These are phyloP conservation scores for Acleris sparsana DNA, from an alignment of 2,888 invertebrate species.

Conservation along the genomic window DNA sequence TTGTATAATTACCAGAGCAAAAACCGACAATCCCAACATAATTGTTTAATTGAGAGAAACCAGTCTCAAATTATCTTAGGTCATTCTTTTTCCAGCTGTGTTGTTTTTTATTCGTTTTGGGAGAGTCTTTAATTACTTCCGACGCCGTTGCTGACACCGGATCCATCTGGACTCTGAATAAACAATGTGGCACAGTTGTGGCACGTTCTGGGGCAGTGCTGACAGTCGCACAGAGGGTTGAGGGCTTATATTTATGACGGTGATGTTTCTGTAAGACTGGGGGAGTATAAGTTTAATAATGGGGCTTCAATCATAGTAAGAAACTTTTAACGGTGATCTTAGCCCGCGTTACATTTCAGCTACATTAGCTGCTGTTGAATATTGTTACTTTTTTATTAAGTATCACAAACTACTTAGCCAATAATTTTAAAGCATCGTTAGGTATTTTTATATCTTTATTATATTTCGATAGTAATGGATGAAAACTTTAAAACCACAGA, in stretches of 20 bases:
- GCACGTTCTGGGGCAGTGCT: conserved; percentile 29
- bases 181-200: conserved; percentile 40
- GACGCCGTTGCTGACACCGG: conserved; percentile 42
- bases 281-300: neutral
- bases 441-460: too few relatives aligned
- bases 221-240: conserved; percentile 11
- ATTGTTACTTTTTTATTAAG: too few relatives aligned
- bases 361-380: too few relatives aligned
- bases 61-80: conserved; percentile 35
- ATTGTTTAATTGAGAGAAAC: conserved; percentile 37
- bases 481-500: too few relatives aligned
- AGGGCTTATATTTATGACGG: neutral
- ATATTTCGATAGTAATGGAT: too few relatives aligned
- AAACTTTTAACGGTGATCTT: too few relatives aligned
- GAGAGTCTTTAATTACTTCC: conserved; percentile 49
- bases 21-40: conserved; percentile 20
- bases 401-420: too few relatives aligned
- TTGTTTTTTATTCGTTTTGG: conserved; percentile 33
- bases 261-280: neutral
- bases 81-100: conserved; percentile 36
- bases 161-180: conserved; percentile 44
- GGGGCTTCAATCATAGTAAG: too few relatives aligned
- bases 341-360: too few relatives aligned
- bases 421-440: too few relatives aligned
- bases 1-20: conserved; percentile 27